phyloP scores from a whole-genome alignment of 2,888 invertebrate genomes.

The Busseola fusca region DNA sequence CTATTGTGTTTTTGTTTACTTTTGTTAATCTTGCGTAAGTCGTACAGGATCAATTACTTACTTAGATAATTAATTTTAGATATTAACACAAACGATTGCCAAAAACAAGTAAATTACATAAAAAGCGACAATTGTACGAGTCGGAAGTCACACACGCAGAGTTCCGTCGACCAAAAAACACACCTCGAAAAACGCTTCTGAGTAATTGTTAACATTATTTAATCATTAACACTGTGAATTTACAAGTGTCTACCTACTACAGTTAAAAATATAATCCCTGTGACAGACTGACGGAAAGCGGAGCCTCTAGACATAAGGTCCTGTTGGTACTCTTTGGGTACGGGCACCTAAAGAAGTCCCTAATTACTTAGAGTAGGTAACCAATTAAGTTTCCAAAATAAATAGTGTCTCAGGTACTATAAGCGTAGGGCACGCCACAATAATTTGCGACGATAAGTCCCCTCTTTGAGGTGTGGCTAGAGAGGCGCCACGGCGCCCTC shows the following conservation, averaged over 20 bases:
- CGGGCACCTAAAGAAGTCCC: not conserved
- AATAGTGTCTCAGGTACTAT: not conserved
- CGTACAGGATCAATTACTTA: not conserved
- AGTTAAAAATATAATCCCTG: not conserved
- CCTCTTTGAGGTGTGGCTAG: too few relatives aligned
- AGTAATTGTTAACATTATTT: not conserved
- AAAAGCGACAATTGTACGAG: too few relatives aligned
- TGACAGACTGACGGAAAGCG: not conserved
- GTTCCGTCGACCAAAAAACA: not conserved
- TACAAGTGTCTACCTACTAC: not conserved
- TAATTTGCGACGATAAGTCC: too few relatives aligned
- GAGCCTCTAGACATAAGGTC: not conserved
- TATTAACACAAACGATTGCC: not conserved
- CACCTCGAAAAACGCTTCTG: not conserved
- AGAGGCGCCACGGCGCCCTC: too few relatives aligned
- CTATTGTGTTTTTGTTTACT: conserved; percentile 12
- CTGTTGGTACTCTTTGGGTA: not conserved
- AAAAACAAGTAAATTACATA: not conserved
- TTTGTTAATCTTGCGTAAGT: not conserved
- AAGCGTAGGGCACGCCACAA: too few relatives aligned
- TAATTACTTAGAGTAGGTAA: not conserved
- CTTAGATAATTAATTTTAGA: not conserved
- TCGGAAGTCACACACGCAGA: too few relatives aligned
- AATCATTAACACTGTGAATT: not conserved
- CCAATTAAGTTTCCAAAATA: not conserved